phyloP scores from a whole-genome alignment of 2,113 vertebrate genomes.

The Varanus komodoensis region DNA sequence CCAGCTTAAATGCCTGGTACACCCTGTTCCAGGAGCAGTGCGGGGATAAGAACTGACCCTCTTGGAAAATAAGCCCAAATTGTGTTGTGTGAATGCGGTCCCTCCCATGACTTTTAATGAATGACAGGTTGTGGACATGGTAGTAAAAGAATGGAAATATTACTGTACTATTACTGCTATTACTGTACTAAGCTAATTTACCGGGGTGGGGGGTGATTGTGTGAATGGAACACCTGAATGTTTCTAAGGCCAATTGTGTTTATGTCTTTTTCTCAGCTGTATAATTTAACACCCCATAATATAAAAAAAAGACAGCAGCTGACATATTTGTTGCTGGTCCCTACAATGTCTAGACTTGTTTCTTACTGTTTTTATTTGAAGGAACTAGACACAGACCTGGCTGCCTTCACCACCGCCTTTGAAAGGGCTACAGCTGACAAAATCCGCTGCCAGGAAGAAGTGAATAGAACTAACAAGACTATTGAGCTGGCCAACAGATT shows the following conservation, averaged over 20 bases:
- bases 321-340: slow-evolving; percentile 68
- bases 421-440: slow-evolving; percentile 91
- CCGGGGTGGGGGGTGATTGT: slow-evolving; percentile 32
- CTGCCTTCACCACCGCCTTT: slow-evolving; percentile 85
- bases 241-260: slow-evolving; percentile 7
- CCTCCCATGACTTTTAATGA: neutral
- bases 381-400: slow-evolving; percentile 90
- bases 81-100: neutral
- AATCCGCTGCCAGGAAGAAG: slow-evolving; percentile 91
- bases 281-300: slow-evolving; percentile 70
- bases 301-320: slow-evolving; percentile 68
- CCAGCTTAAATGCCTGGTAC: neutral
- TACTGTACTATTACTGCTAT: neutral
- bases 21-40: neutral
- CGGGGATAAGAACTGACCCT: neutral
- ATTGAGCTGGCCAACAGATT: slow-evolving; percentile 96
- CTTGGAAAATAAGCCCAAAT: slow-evolving; percentile 22
- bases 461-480: slow-evolving; percentile 95
- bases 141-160: neutral
- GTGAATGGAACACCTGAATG: slow-evolving; percentile 52
- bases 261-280: slow-evolving; percentile 51
- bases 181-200: neutral
- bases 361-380: slow-evolving; percentile 81
- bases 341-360: slow-evolving; percentile 74
- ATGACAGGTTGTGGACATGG: neutral